Base-by-base conservation (phyloP, 1,140 invertebrate genomes). In the Helicoverpa zea region DNA sequence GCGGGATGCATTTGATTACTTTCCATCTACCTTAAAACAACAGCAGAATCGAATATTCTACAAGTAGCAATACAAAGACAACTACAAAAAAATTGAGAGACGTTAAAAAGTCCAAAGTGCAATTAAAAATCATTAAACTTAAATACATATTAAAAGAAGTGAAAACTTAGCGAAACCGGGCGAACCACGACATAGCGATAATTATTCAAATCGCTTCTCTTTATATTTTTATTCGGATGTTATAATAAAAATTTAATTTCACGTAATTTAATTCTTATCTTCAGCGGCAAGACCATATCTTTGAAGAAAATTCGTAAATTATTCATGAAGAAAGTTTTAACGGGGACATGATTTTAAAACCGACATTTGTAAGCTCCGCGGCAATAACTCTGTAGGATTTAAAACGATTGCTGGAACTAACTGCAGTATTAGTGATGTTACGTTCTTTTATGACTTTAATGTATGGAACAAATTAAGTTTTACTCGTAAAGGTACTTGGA, bases 271-370 rank as follows among this genome's bases (percentile, higher is more conserved):
- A 91, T 90, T 92, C 90, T 92, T 94, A 94, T 94, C 90, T 91
- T 87, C 89, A 73, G 83, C 89, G 82, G 87, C 90, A 91, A 92
- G 89, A 92, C 89, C 91, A 93, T 92, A 93, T 91, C 91, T 91
- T 87, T 87, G 91, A 90, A 91, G 89, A 91, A 91, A 91, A 92
- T 94, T 93, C 79, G 91, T 93, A 92, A 94, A 94, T 94, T 93
- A 94, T 94, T 94, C 92, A 94, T 94, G 92, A 92, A 87, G 90
- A 92, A 94, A 94, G 91, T 94, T 94, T 92, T 93, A 93, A 92
- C 91, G 84, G 90, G 88, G 90, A 92, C 91, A 92, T 93, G 92
- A 92, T 92, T 93, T 92, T 94, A 90, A 94, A 94, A 90, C 86
- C 91, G 87, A 92, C 91, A 90, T 94, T 94, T 92, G 91, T 93